Conservation (phyloP, 1,140 invertebrate species). For the Antheraea mylitta region DNA sequence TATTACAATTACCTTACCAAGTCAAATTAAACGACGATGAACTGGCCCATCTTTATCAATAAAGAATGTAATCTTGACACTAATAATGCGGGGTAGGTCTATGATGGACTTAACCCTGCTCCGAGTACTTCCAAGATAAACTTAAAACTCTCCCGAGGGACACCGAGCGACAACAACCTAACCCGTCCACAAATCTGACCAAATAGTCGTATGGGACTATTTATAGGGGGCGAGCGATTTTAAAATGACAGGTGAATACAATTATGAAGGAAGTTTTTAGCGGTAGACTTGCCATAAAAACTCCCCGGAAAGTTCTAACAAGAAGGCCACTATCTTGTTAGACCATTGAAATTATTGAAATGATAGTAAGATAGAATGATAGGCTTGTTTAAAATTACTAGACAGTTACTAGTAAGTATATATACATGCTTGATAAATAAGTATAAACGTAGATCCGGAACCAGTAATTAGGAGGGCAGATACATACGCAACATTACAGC, state of each 20-base stretch:
- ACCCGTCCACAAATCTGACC: constrained; percentile 10
- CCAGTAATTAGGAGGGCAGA: too few relatives aligned
- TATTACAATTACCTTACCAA: neutral
- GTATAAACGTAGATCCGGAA: too few relatives aligned
- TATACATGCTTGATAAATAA: too few relatives aligned
- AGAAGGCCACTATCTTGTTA: too few relatives aligned
- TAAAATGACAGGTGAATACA: neutral
- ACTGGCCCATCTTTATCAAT: neutral
- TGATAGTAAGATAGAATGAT: too few relatives aligned
- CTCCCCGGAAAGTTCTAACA: too few relatives aligned
- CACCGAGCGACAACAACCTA: constrained; percentile 9
- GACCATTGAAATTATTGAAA: too few relatives aligned
- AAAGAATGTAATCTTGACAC: constrained; percentile 2
- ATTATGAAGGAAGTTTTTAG: neutral
- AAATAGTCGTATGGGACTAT: neutral
- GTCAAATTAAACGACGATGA: neutral
- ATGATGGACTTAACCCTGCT: constrained; percentile 1
- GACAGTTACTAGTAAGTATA: too few relatives aligned
- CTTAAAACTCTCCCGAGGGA: constrained; percentile 6
- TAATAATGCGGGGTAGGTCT: neutral
- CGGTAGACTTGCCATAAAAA: too few relatives aligned
- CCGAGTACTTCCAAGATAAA: neutral
- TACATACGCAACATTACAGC: too few relatives aligned
- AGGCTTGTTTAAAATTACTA: too few relatives aligned
- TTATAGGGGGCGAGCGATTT: neutral